Evolutionary conservation across 2,888 invertebrate genomes (phyloP).

Genomic region (Melikaiella ostensackeni): DNA sequence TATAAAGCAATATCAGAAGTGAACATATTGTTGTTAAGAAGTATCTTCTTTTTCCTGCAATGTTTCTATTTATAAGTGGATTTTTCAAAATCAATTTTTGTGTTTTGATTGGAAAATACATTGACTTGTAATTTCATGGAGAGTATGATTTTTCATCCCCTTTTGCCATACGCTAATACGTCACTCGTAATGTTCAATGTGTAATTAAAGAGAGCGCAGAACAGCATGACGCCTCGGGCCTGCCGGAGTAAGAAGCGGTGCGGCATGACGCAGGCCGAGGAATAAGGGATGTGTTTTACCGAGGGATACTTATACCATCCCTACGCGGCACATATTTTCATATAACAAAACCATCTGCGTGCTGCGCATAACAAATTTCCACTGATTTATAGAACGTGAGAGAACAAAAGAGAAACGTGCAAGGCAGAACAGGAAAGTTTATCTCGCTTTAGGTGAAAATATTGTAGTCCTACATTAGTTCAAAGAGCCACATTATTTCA

Average conservation of each 20-base stretch:
- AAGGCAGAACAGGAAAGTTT: slow-evolving; percentile 54
- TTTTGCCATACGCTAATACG: slow-evolving; percentile 66
- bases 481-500: slow-evolving; percentile 13
- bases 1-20: too few relatives aligned
- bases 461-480: slow-evolving; percentile 26
- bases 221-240: slow-evolving; percentile 74
- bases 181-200: slow-evolving; percentile 70
- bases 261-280: slow-evolving; percentile 59
- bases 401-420: slow-evolving; percentile 50
- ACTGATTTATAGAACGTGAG: slow-evolving; percentile 75
- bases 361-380: slow-evolving; percentile 77
- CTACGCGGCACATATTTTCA: slow-evolving; percentile 77
- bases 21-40: too few relatives aligned
- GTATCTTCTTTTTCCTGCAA: too few relatives aligned
- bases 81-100: not conserved
- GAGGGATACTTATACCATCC: slow-evolving; percentile 76
- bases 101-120: not conserved
- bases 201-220: slow-evolving; percentile 76
- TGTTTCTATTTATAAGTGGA: too few relatives aligned
- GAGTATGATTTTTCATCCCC: slow-evolving; percentile 44
- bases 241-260: slow-evolving; percentile 63
- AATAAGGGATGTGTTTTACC: slow-evolving; percentile 76
- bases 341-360: slow-evolving; percentile 78
- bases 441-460: slow-evolving; percentile 38
- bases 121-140: not conserved